These are phyloP conservation scores for Lytechinus variegatus DNA, from an alignment of 35 echinoderm and acorn worm species.

Conservation along the genomic window DNA sequence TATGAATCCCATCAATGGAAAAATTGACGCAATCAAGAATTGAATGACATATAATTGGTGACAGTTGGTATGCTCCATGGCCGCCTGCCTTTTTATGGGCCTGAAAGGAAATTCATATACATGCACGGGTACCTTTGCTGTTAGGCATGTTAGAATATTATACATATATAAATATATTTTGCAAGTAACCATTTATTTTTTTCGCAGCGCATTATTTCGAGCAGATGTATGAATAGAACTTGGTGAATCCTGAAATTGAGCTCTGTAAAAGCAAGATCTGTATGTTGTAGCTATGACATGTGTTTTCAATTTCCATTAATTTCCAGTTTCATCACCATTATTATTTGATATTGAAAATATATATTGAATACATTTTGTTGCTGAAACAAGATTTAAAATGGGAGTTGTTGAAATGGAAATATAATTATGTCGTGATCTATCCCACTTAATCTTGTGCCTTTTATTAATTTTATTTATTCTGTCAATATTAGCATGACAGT, in stretches of 20 bases:
- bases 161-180: background rate
- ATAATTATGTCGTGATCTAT: background rate
- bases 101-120: background rate
- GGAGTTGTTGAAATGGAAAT: background rate
- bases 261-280: background rate
- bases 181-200: background rate
- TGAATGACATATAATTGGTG: background rate
- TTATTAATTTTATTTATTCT: background rate
- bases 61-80: background rate
- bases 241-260: background rate
- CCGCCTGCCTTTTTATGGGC: background rate
- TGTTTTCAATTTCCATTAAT: background rate
- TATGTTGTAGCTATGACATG: background rate
- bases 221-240: background rate
- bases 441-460: background rate
- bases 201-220: background rate
- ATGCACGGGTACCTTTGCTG: background rate
- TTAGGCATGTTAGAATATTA: background rate
- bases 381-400: background rate
- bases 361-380: background rate
- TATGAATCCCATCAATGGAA: conserved; percentile 27
- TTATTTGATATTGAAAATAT: background rate
- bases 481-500: background rate
- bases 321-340: background rate
- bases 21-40: conserved; percentile 28